Evolutionary conservation across 2,888 invertebrate species (phyloP).

Genomic region (Temnothorax unifasciatus): DNA sequence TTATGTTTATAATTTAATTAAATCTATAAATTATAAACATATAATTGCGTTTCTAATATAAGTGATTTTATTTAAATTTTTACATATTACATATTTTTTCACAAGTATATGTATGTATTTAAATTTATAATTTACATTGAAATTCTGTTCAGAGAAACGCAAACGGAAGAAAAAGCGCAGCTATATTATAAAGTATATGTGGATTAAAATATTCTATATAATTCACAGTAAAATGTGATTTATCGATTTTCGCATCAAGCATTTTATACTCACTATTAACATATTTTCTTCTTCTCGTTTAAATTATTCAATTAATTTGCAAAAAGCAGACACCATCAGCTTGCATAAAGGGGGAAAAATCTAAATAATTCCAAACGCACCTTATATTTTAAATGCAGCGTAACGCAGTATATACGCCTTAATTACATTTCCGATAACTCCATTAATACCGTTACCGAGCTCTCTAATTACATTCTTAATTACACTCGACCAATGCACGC

Average conservation of each 20-base stretch:
- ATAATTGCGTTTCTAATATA: not conserved
- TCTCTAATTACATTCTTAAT: slow-evolving; percentile 49
- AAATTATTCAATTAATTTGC: slow-evolving; percentile 33
- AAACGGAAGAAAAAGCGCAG: not conserved
- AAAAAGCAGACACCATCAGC: slow-evolving; percentile 2
- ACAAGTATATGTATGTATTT: not conserved
- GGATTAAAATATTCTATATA: slow-evolving; percentile 5
- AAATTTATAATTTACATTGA: not conserved
- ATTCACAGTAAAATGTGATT: not conserved
- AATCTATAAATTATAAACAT: not conserved
- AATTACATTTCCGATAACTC: slow-evolving; percentile 52
- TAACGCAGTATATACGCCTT: slow-evolving; percentile 19
- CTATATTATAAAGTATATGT: not conserved
- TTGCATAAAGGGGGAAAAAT: not conserved
- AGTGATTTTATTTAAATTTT: not conserved
- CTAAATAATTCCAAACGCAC: slow-evolving; percentile 35
- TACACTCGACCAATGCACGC: not conserved
- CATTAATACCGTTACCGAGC: slow-evolving; percentile 18
- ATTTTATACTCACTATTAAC: slow-evolving; percentile 33
- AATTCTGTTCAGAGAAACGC: not conserved
- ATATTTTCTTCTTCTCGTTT: not conserved
- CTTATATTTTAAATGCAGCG: slow-evolving; percentile 14
- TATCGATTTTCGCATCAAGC: slow-evolving; percentile 14
- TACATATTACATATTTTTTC: not conserved
- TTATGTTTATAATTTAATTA: not conserved